phyloP scores from a whole-genome alignment of 2,888 invertebrate genomes.

The Encarsia formosa region DNA sequence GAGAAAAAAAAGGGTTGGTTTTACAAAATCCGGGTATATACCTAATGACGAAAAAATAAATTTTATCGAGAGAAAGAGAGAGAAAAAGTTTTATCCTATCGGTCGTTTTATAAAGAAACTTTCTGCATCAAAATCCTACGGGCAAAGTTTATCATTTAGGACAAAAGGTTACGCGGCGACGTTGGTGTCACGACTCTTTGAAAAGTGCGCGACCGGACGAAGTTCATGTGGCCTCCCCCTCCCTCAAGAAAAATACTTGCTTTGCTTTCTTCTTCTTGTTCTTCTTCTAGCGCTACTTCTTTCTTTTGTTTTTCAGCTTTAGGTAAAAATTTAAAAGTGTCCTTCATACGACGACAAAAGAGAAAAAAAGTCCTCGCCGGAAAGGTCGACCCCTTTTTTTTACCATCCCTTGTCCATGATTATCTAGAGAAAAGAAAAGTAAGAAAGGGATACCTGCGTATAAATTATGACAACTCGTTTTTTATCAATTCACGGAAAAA shows the following conservation, averaged over 20 bases:
- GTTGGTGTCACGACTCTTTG: conserved; percentile 25
- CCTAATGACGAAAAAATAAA: background rate
- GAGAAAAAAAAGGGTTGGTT: background rate
- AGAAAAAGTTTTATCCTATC: conserved; percentile 41
- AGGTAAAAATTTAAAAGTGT: conserved; percentile 18
- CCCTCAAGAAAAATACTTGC: conserved; percentile 28
- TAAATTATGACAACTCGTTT: too few species aligned
- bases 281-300: conserved; percentile 1
- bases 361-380: too few species aligned
- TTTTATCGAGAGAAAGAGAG: conserved; percentile 10
- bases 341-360: too few species aligned
- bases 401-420: too few species aligned
- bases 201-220: conserved; percentile 7
- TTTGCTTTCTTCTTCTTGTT: conserved; percentile 29
- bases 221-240: conserved; percentile 11
- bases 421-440: too few species aligned
- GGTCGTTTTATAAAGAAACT: conserved; percentile 40
- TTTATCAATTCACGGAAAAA: too few species aligned
- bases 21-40: conserved; percentile 7
- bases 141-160: conserved; percentile 44
- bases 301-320: too few species aligned
- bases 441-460: too few species aligned
- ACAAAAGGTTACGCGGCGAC: conserved; percentile 37
- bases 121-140: conserved; percentile 34
- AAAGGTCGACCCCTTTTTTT: too few species aligned